A percentile compares a stretch with the other conserved stretches of the same genome.
phyloP scores from a whole-genome alignment of 2,113 vertebrate species.

The Pterocles orientalis region DNA sequence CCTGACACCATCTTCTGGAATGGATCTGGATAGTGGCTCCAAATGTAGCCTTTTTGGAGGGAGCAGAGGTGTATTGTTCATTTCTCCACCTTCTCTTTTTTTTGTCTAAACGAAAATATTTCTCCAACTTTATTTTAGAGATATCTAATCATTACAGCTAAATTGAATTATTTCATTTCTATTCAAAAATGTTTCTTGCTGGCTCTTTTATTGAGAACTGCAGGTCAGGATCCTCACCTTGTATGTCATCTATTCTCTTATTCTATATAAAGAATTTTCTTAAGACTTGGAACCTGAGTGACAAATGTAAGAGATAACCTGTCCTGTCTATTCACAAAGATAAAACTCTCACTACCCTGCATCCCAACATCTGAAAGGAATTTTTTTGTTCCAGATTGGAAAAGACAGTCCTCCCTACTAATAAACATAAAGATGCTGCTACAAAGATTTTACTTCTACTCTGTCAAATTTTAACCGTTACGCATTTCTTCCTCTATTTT shows the following conservation, averaged over 20 bases:
- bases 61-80: not conserved
- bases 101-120: not conserved
- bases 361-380: not conserved
- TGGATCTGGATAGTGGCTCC: accelerated
- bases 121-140: not conserved
- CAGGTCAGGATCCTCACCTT: not conserved
- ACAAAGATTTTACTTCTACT: not conserved
- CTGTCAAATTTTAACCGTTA: not conserved
- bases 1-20: not conserved
- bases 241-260: not conserved
- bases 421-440: not conserved
- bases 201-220: not conserved
- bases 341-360: not conserved
- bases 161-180: not conserved
- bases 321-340: not conserved
- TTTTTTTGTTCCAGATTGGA: not conserved
- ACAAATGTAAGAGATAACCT: not conserved
- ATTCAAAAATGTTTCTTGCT: not conserved
- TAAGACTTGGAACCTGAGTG: not conserved
- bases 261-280: not conserved
- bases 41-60: not conserved
- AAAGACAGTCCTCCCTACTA: not conserved
- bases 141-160: not conserved
- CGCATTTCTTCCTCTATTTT: not conserved
- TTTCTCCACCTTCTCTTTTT: not conserved